These are phyloP conservation scores for Eustalomyia histrio DNA, from an alignment of 2,888 invertebrate species.

Conservation along the genomic window DNA sequence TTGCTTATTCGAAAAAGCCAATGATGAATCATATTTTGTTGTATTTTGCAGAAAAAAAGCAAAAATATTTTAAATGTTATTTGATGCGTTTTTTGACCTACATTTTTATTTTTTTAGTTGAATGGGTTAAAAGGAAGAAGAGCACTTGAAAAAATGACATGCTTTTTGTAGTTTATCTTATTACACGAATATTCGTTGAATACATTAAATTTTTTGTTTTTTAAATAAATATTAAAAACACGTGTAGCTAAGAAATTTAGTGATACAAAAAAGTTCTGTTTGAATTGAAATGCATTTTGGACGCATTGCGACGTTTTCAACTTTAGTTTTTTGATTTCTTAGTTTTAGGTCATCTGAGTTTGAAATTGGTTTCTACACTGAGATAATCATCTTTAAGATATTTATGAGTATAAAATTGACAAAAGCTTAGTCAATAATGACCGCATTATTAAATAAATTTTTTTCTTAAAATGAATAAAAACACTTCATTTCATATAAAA, in stretches of 20 bases:
- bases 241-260: not conserved
- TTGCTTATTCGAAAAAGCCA: not conserved
- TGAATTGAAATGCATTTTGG: too few species aligned
- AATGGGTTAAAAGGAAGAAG: not conserved
- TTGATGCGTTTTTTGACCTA: not conserved
- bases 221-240: not conserved
- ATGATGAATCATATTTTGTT: not conserved
- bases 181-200: conserved; percentile 7
- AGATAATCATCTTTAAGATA: too few species aligned
- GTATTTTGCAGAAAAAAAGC: not conserved
- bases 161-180: not conserved
- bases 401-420: too few species aligned
- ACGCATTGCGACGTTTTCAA: too few species aligned
- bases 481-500: too few species aligned
- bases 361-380: too few species aligned
- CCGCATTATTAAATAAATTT: too few species aligned
- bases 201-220: not conserved
- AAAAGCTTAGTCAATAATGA: too few species aligned
- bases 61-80: not conserved
- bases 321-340: too few species aligned
- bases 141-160: not conserved
- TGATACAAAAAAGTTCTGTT: not conserved
- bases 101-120: not conserved
- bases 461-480: too few species aligned
- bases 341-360: too few species aligned